Conservation (phyloP, 2,113 vertebrate genomes). For the Maccullochella peelii region DNA sequence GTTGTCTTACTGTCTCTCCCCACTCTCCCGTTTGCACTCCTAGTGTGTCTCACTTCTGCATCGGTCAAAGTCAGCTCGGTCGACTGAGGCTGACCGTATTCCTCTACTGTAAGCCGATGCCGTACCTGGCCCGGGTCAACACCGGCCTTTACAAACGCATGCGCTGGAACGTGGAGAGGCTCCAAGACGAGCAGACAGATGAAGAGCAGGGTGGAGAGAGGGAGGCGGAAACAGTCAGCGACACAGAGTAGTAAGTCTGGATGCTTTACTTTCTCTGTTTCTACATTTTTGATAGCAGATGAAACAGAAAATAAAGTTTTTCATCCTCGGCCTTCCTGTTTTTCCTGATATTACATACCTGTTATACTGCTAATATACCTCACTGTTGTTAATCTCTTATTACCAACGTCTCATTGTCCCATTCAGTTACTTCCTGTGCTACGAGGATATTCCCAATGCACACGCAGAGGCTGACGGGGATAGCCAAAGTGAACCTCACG, state of each 20-base stretch:
- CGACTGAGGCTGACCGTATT: conserved; percentile 82
- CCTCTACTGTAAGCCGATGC: conserved; percentile 81
- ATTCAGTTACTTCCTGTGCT: conserved; percentile 87
- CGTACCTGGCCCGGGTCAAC: conserved; percentile 79
- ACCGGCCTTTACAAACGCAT: conserved; percentile 87
- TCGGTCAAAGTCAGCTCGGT: conserved; percentile 82
- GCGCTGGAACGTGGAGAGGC: conserved; percentile 88
- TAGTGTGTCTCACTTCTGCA: conserved; percentile 87
- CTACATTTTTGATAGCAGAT: background rate
- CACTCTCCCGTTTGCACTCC: background rate
- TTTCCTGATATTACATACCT: background rate
- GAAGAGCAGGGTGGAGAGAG: conserved; percentile 14
- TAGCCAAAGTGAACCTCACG: background rate
- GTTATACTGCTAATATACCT: background rate
- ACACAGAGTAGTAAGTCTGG: conserved; percentile 86
- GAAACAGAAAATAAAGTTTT: background rate
- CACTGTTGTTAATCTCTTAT: background rate
- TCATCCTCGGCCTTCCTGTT: background rate
- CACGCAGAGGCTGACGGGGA: conserved; percentile 29
- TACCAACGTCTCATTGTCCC: background rate
- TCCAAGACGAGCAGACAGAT: background rate
- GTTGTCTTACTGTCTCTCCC: background rate
- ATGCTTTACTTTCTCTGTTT: background rate
- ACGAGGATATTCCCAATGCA: conserved; percentile 70
- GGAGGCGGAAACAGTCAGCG: conserved; percentile 7